phyloP scores from a whole-genome alignment of 2,797 vertebrate genomes.

The Atherinosoma microstoma region DNA sequence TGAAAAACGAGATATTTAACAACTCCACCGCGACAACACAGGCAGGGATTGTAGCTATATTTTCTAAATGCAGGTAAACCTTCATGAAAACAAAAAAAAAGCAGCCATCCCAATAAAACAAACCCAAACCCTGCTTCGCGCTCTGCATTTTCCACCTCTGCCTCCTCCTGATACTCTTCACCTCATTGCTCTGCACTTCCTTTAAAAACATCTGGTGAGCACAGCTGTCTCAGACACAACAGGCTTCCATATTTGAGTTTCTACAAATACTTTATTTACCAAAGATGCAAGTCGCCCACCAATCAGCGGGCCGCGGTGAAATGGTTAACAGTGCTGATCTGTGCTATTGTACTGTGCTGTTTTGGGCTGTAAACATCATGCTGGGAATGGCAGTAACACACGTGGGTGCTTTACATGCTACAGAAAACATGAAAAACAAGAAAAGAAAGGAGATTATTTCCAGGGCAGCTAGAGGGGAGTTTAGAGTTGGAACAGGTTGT shows the following conservation, averaged over 20 bases:
- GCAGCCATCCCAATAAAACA: not conserved
- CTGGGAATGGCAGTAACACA: constrained; percentile 8
- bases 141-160: not conserved
- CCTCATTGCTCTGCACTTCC: constrained; percentile 44
- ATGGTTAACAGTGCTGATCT: constrained; percentile 55
- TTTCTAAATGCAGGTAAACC: too few species aligned
- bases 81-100: not conserved
- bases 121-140: constrained; percentile 3
- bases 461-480: not conserved
- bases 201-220: constrained; percentile 79
- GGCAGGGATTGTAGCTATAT: too few species aligned
- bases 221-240: constrained; percentile 79
- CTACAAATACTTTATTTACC: constrained; percentile 83
- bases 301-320: constrained; percentile 59
- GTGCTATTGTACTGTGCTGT: constrained; percentile 31
- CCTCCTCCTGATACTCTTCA: constrained; percentile 59
- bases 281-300: constrained; percentile 66
- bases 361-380: constrained; percentile 25
- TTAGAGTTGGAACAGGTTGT: not conserved
- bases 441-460: not conserved
- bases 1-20: too few species aligned
- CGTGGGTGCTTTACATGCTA: constrained; percentile 2
- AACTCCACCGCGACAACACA: too few species aligned
- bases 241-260: constrained; percentile 78
- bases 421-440: constrained; percentile 2